Conservation (phyloP, 2,797 vertebrate genomes). For the Channallabes apus region DNA sequence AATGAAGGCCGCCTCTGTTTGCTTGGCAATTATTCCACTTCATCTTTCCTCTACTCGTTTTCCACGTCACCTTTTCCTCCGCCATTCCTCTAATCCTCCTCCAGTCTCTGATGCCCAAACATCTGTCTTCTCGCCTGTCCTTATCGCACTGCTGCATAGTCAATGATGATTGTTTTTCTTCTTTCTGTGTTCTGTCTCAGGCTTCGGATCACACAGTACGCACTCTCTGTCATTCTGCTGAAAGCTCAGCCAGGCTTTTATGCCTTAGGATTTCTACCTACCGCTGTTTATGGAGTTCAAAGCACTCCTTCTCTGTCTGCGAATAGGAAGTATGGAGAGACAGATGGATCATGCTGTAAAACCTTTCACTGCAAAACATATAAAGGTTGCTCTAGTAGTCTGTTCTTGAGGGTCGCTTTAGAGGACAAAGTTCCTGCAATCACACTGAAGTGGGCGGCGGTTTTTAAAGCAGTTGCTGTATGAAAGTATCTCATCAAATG, state of each 20-base stretch:
- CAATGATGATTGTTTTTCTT: constrained; percentile 12
- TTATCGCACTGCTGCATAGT: constrained; percentile 2
- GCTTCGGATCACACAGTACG: background rate
- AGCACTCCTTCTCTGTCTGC: background rate
- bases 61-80: background rate
- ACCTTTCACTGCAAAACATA: background rate
- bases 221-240: background rate
- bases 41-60: background rate
- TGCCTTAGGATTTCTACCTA: background rate
- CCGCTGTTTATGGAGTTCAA: background rate
- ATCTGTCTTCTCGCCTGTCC: background rate
- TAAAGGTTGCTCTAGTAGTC: background rate
- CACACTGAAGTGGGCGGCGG: background rate
- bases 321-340: background rate
- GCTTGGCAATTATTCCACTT: background rate
- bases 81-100: background rate
- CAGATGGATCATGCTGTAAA: background rate
- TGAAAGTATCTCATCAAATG: background rate
- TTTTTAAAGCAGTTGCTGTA: background rate
- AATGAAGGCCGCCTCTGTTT: background rate
- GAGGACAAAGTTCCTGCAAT: background rate
- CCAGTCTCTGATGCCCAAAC: background rate
- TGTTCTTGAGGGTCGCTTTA: background rate
- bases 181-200: background rate
- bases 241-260: background rate